phyloP scores from a whole-genome alignment of 2,113 vertebrate genomes.

The Picathartes gymnocephalus region DNA sequence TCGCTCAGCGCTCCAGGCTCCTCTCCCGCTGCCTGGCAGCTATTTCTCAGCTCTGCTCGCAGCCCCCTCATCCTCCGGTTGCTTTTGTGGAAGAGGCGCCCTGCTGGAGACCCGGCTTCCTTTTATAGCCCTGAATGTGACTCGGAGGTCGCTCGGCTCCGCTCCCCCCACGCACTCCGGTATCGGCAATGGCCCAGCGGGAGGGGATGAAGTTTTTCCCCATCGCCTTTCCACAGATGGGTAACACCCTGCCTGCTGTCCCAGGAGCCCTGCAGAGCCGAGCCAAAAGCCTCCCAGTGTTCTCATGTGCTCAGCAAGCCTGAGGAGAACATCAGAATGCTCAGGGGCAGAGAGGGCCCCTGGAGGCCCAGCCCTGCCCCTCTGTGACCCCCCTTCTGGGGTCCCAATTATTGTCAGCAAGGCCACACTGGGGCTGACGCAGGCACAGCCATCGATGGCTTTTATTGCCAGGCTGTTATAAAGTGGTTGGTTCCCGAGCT shows the following conservation, averaged over 20 bases:
- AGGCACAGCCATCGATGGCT: background rate
- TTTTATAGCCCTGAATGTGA: constrained; percentile 56
- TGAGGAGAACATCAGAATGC: background rate
- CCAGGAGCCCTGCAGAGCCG: background rate
- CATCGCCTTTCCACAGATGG: background rate
- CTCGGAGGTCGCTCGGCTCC: constrained; percentile 19
- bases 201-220: background rate
- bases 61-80: constrained; percentile 59
- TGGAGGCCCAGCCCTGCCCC: background rate
- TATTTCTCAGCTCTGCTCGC: constrained; percentile 38
- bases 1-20: constrained; percentile 28
- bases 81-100: constrained; percentile 55
- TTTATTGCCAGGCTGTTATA: background rate
- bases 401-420: background rate
- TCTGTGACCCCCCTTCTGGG: background rate
- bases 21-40: constrained; percentile 56
- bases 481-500: rapidly evolving
- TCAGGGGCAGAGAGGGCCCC: background rate
- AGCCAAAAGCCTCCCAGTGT: background rate
- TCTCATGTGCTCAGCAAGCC: background rate
- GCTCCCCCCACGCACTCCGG: background rate
- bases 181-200: background rate
- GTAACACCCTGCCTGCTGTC: background rate
- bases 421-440: background rate
- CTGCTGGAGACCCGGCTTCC: constrained; percentile 52